Base-by-base conservation (phyloP, 2,888 invertebrate genomes). In the Philereme vetulata region DNA sequence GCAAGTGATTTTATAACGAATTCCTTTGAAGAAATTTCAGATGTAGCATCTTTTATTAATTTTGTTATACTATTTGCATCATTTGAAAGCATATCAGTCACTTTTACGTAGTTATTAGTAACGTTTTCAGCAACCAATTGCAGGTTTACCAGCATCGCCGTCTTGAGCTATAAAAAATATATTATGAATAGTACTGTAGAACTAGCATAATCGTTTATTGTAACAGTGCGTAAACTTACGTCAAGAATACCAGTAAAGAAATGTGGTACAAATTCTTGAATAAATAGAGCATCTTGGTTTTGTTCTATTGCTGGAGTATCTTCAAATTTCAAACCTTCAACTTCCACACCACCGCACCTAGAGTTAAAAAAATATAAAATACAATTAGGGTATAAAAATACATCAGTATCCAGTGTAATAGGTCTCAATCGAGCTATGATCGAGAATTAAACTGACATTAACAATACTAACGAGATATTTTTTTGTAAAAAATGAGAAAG, bases 41-140 rank as follows among this genome's bases (percentile, higher is more conserved):
- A 52, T 7, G 67, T 56, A 10, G 76, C 62, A 7, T 72, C 68
- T 56, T 74, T 63, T 11, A 83, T 62, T 2, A 64, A 50, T 55
- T 71, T 56, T 32, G 62, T 65, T 21, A 80, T 45, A 11, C 62
- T 63, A 33, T 51, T 64, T 11, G 55, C 66, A 5, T 72, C 60
- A 4, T 68, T 63, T 5, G 67, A 72, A 9, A 75, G 58, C n/a
- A 74, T 55, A 69, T 81, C 69, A 4, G 62, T 72, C 0, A 76
- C 57, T 60, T 70, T 74, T 9, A 84, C 63, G 32, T 47, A 43
- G 6, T 66, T 64, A 5, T 64, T 43, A 2, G 42, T 35, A 7
- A 64, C 56, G 56, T 84, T 85, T 52, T 85, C 82, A 3, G 69
- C 66, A 40, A 84, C 65, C 4, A 84, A 74, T 79, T 85, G 84